Evolutionary conservation across 2,888 invertebrate species (phyloP), one percentile per base, ranked within the genome.

Genomic region (Caradrina kadenii): DNA sequence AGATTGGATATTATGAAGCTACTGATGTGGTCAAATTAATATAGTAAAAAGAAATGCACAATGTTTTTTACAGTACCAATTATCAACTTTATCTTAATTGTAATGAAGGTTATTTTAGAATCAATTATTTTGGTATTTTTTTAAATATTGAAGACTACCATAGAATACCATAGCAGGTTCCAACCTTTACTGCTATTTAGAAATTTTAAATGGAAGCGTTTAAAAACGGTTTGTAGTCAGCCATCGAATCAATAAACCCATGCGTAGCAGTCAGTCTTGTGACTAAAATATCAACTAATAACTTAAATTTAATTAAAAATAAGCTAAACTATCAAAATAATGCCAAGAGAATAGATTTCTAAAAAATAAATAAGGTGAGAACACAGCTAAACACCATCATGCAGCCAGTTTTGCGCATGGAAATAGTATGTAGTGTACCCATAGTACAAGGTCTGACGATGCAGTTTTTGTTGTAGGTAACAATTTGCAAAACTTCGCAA

Each of bases 1-100:
- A 69, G 26, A 70, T 62, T 39, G 60, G 66, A 60, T 68, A 45
- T 50, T 72, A 59, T 70, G 61, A 79, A 54, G 13, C 8, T 54
- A 4, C 8, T 21, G 15, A 48, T 53, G 39, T 6, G 10, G 6
- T 22, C 13, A 45, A 45, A 45, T 35, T 4, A 1, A 5, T 15
- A 62, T 5, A 5, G 17, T 17, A 45, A 17, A 39, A 45, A 15
- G 45, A 45, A 15, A 17, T 45, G 0, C 4, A 45, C 17, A 45
- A 17, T 15, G 45, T 45, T 45, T 45, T 15, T 17, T 11, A 45
- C 45, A 17, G 17, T 0, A 26, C 26, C 26, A 26, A 45, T 17
- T 45, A 45, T 17, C 6, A 45, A 45, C 6, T 45, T 17, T 45
- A 17, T 45, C 45, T 17, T 45, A 17, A 45, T 45, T 45, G 6